These are phyloP conservation scores for Odocoileus hemionus DNA, from an alignment of 2,113 vertebrate genomes.

Conservation along the genomic window DNA sequence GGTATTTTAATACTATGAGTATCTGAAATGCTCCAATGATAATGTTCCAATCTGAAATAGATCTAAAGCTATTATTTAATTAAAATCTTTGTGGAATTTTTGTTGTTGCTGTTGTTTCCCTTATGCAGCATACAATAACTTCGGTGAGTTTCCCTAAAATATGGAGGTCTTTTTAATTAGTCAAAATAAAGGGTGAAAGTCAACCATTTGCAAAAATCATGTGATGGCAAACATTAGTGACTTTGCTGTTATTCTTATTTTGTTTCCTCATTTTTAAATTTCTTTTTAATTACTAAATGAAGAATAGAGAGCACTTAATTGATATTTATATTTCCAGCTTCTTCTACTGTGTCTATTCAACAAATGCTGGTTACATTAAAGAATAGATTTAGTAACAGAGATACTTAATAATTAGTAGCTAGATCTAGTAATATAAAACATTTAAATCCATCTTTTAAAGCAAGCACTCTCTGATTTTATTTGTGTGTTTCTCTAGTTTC, in stretches of 20 bases:
- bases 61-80: neutral
- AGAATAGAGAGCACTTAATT: neutral
- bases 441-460: constrained; percentile 9
- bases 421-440: neutral
- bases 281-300: neutral
- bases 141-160: neutral
- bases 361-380: neutral
- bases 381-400: neutral
- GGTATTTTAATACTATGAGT: neutral
- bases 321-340: neutral
- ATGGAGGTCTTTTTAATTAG: neutral
- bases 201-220: neutral
- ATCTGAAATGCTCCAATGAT: neutral
- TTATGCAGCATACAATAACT: neutral
- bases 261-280: neutral
- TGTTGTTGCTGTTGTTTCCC: neutral
- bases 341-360: neutral
- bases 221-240: neutral
- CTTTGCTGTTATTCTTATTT: neutral
- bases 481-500: neutral
- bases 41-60: neutral
- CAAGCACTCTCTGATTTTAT: neutral
- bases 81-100: neutral
- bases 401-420: neutral
- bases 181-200: neutral